phyloP scores from a whole-genome alignment of 2,113 vertebrate species.

The Odontophorus gujanensis region DNA sequence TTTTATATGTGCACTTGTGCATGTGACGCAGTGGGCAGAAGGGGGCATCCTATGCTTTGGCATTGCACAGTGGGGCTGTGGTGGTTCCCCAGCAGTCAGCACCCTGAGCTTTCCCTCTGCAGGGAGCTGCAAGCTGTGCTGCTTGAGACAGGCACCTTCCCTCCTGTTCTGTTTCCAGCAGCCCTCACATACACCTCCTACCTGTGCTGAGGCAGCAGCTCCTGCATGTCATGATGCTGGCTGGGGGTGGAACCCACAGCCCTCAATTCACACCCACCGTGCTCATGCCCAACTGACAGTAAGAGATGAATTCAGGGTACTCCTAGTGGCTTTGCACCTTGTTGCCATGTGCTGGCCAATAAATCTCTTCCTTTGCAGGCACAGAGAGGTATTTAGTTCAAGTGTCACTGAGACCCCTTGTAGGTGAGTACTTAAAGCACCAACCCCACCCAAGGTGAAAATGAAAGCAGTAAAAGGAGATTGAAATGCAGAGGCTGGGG shows the following conservation, averaged over 20 bases:
- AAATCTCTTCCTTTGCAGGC: background rate
- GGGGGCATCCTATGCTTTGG: background rate
- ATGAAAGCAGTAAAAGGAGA: constrained; percentile 3
- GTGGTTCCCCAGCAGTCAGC: background rate
- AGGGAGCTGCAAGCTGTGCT: too few species aligned
- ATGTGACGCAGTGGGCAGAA: background rate
- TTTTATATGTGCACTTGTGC: background rate
- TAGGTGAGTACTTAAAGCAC: background rate
- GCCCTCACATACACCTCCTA: too few species aligned
- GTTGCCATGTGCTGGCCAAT: background rate
- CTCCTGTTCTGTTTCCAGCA: too few species aligned
- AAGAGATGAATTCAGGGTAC: background rate
- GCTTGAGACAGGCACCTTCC: too few species aligned
- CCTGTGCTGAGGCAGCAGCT: too few species aligned
- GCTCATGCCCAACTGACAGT: background rate
- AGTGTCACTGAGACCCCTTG: background rate
- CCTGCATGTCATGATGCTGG: too few species aligned
- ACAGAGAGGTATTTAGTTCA: background rate
- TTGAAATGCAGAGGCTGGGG: background rate
- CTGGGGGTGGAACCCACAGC: background rate
- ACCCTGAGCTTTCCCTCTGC: background rate
- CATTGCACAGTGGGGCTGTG: background rate
- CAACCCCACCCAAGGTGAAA: background rate
- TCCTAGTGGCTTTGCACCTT: background rate
- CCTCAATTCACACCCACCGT: background rate